Conservation (phyloP, 2,797 vertebrate genomes). For the Mallotus villosus region DNA sequence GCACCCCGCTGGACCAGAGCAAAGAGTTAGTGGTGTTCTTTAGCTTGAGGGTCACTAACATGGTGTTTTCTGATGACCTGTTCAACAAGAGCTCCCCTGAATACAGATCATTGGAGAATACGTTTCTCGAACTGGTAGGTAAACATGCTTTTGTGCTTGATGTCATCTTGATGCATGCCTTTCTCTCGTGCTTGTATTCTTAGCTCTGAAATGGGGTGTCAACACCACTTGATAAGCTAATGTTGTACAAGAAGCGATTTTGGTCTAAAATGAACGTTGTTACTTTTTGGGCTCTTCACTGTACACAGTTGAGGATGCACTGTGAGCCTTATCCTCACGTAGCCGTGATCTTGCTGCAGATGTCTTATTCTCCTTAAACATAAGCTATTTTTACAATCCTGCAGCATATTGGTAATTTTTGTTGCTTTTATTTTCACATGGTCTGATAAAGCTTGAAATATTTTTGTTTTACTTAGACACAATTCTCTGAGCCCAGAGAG, state of each 20-base stretch:
- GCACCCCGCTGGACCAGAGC: constrained; percentile 76
- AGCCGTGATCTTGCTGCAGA: constrained; percentile 17
- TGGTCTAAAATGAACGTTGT: not conserved
- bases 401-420: not conserved
- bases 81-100: constrained; percentile 93
- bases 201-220: constrained; percentile 32
- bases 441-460: not conserved
- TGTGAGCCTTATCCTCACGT: constrained; percentile 54
- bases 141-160: constrained; percentile 67
- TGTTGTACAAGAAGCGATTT: constrained; percentile 11
- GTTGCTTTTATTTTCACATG: not conserved
- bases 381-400: constrained; percentile 21
- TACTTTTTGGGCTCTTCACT: not conserved
- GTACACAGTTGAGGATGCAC: constrained; percentile 42
- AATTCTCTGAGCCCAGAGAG: constrained; percentile 69
- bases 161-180: constrained; percentile 58
- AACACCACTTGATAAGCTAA: constrained; percentile 12
- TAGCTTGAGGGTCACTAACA: constrained; percentile 91
- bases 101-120: constrained; percentile 90
- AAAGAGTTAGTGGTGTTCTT: constrained; percentile 94
- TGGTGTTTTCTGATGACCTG: constrained; percentile 90
- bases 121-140: constrained; percentile 93
- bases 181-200: constrained; percentile 56
- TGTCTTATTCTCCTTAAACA: not conserved
- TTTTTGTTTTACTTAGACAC: constrained; percentile 75